These are phyloP conservation scores for Heteromurus nitidus DNA, from an alignment of 2,888 invertebrate species.

Conservation along the genomic window DNA sequence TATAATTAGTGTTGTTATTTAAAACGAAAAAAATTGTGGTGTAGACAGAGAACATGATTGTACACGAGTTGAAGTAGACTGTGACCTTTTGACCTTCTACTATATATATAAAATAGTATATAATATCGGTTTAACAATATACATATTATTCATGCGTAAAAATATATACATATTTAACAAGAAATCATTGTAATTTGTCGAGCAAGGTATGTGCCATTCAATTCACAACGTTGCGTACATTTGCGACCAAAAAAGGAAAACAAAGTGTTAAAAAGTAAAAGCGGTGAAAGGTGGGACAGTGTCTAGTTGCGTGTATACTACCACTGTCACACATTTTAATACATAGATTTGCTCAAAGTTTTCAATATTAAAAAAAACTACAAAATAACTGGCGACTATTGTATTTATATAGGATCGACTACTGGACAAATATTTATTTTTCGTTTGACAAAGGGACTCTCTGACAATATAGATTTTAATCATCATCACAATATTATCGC, in stretches of 20 bases:
- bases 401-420: too few relatives aligned
- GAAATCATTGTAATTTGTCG: constrained; percentile 44
- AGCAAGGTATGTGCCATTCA: constrained; percentile 65
- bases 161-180: constrained; percentile 16
- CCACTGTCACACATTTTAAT: constrained; percentile 11
- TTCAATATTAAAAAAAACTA: constrained; percentile 4
- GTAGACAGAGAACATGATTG: constrained; percentile 17
- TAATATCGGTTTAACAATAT: not conserved
- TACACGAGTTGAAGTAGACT: constrained; percentile 51
- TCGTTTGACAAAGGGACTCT: too few relatives aligned
- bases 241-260: constrained; percentile 46
- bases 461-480: not conserved
- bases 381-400: too few relatives aligned
- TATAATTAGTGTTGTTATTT: not conserved
- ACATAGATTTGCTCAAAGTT: constrained; percentile 28
- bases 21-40: constrained; percentile 11
- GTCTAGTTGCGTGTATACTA: not conserved
- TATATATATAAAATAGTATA: not conserved
- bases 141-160: constrained; percentile 8
- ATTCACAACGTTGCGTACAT: constrained; percentile 50
- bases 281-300: not conserved
- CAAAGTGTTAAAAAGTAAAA: not conserved
- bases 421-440: too few relatives aligned
- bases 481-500: not conserved
- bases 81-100: constrained; percentile 64